Evolutionary conservation across 2,797 vertebrate genomes (phyloP), one percentile per base, ranked within the genome.

Genomic region (Phataginus tetradactyla): DNA sequence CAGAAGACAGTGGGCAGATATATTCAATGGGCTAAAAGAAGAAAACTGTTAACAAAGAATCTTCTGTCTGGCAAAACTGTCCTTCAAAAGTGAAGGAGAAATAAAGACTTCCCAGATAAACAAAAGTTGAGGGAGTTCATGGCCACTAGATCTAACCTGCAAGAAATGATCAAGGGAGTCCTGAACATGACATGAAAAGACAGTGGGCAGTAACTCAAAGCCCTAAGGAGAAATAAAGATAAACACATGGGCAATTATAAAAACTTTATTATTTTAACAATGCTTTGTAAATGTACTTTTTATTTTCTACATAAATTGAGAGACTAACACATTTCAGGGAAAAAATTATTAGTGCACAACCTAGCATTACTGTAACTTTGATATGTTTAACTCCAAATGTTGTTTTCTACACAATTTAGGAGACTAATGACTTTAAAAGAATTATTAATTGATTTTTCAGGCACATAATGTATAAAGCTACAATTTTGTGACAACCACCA

Each of bases 31-130:
- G 1, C 37, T 53, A 42, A 93, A 72, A 72, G 29, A 64, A 88
- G 72, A 49, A 71, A 51, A 27, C 10, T 42, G 45, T 32, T 29
- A 81, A 23, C 45, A 32, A 45, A 63, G 85, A 88, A 88, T 64
- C 29, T 37, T 74, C 13, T 63, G 64, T 55, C 66, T 86, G 68
- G 45, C 45, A 81, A 80, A 93, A 88, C n/a, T 72, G 42, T 53
- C 66, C 85, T 81, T 93, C 34, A 87, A 63, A 80, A 71, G 23
- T 88, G 29, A 88, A 29, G 18, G 23, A 88, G 57, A 93, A 81
- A 88, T 64, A 18, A 88, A 71, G 45, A 88, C 45, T 45, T 34
- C 32, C 57, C 59, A 55, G 25, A 69, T 27, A 45, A 42, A 63
- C 23, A 42, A 34, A 80, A 71, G 32, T 80, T 71, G 37, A 91